phyloP scores from a whole-genome alignment of 2,113 vertebrate species.

The Hippocampus abdominalis region DNA sequence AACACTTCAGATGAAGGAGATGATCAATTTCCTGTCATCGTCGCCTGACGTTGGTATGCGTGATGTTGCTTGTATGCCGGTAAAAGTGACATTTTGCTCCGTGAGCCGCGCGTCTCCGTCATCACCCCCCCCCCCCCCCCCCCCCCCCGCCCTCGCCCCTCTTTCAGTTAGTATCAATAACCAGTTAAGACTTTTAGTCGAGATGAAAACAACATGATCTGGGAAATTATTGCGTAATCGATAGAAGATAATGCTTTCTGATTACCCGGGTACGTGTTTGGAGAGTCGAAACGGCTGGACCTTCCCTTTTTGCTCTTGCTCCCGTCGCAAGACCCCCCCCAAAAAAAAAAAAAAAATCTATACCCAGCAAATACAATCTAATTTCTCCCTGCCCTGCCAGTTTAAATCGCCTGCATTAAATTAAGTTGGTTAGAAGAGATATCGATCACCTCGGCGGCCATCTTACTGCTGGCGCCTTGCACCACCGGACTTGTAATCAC shows the following conservation, averaged over 20 bases:
- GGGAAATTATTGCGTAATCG: slow-evolving; percentile 69
- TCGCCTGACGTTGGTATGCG: slow-evolving; percentile 13
- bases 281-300: slow-evolving; percentile 59
- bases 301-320: slow-evolving; percentile 38
- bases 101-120: background rate
- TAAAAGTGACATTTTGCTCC: slow-evolving; percentile 5
- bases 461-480: slow-evolving; percentile 54
- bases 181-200: slow-evolving; percentile 59
- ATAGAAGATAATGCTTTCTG: slow-evolving; percentile 65
- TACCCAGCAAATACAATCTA: slow-evolving; percentile 73
- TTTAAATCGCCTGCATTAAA: slow-evolving; percentile 75
- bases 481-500: slow-evolving; percentile 65
- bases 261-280: slow-evolving; percentile 61
- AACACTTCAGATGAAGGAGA: slow-evolving; percentile 1
- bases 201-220: slow-evolving; percentile 67
- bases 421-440: slow-evolving; percentile 74
- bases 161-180: slow-evolving; percentile 50
- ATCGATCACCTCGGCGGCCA: slow-evolving; percentile 70
- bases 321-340: slow-evolving; percentile 57
- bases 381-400: slow-evolving; percentile 71
- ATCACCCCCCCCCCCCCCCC: background rate
- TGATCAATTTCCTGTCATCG: slow-evolving; percentile 23
- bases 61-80: background rate
- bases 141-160: too few relatives aligned
- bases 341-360: slow-evolving; percentile 60